Percentiles rank a stretch among this genome's conserved stretches.
Evolutionary conservation across 2,888 invertebrate genomes (phyloP).

Genomic region (Eupeodes latifasciatus): DNA sequence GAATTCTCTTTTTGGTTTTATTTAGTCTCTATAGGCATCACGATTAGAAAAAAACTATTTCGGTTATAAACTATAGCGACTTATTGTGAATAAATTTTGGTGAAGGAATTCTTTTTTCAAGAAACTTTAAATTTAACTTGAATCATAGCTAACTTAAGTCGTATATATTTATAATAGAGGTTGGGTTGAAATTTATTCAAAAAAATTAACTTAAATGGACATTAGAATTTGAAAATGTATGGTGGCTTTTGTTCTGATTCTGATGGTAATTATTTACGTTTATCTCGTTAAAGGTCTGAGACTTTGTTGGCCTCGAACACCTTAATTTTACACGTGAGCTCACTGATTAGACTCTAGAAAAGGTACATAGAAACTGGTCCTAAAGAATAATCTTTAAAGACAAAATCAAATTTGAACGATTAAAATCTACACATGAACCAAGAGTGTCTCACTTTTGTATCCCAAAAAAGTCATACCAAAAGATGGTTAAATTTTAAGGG

Average conservation of each 20-base stretch:
- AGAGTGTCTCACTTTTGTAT: too few relatives aligned
- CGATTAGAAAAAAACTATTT: neutral
- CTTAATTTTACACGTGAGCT: too few relatives aligned
- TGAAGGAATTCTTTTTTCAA: neutral
- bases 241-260: neutral
- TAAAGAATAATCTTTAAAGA: too few relatives aligned
- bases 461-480: too few relatives aligned
- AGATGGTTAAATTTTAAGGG: too few relatives aligned
- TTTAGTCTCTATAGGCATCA: neutral
- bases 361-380: too few relatives aligned
- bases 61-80: neutral
- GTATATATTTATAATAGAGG: neutral
- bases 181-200: conserved; percentile 16
- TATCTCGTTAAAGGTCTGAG: neutral
- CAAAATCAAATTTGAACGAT: too few relatives aligned
- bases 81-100: conserved; percentile 45
- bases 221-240: neutral
- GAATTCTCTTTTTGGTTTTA: conserved; percentile 50
- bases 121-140: neutral
- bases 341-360: too few relatives aligned
- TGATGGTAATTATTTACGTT: neutral
- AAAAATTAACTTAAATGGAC: neutral
- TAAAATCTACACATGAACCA: too few relatives aligned
- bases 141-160: conserved; percentile 14
- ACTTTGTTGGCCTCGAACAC: neutral